Conservation (phyloP, 2,113 vertebrate genomes). For the Platysteira castanea region DNA sequence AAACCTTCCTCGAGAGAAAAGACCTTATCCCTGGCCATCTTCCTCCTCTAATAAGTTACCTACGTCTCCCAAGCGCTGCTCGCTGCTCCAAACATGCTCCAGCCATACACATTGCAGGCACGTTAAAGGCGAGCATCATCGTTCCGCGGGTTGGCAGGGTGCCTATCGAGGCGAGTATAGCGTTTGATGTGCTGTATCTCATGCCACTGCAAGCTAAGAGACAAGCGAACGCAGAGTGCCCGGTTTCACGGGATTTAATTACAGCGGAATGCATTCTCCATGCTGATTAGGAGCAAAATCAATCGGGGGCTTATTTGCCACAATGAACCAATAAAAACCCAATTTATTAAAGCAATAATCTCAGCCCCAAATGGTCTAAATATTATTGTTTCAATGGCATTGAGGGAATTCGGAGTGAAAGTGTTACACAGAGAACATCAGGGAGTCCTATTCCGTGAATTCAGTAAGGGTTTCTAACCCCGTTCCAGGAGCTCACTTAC, state of each 20-base stretch:
- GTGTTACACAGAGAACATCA: not conserved
- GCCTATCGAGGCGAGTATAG: not conserved
- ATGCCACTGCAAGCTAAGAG: not conserved
- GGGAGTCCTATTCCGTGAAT: not conserved
- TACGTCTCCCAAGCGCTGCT: not conserved
- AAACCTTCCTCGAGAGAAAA: not conserved
- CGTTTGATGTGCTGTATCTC: conserved; percentile 10
- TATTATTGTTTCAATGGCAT: conserved; percentile 25
- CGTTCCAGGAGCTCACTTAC: not conserved
- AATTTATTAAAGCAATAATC: conserved; percentile 62
- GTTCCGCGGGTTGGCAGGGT: not conserved
- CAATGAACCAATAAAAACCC: conserved; percentile 53
- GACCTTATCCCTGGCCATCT: not conserved
- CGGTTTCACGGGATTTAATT: conserved; percentile 60
- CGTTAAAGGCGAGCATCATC: not conserved
- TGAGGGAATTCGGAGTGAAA: not conserved
- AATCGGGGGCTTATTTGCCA: conserved; percentile 44
- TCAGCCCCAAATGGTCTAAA: conserved; percentile 43
- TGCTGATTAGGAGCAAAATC: conserved; percentile 58
- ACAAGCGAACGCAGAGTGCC: not conserved
- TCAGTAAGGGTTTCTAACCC: not conserved
- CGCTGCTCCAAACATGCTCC: not conserved
- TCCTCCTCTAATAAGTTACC: not conserved
- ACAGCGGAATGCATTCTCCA: conserved; percentile 43
- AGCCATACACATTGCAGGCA: not conserved